Percentiles rank a stretch among this genome's conserved stretches.
These are phyloP conservation scores for Metacarcinus magister DNA, from an alignment of 2,888 invertebrate genomes.

Conservation along the genomic window DNA sequence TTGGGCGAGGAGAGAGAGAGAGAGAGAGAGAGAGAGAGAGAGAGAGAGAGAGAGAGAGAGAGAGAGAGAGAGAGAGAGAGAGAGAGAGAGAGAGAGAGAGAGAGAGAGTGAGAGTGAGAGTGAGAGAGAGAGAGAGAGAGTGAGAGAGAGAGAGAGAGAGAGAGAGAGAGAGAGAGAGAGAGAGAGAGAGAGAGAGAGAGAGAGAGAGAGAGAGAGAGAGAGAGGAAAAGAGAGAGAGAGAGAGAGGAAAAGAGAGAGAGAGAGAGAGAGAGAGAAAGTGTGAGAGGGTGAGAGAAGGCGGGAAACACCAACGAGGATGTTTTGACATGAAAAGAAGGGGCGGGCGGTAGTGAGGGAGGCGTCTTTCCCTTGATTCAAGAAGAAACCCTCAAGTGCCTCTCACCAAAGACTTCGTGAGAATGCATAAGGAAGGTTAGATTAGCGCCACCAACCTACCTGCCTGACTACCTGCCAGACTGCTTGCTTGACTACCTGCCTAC, in stretches of 20 bases:
- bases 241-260: background rate
- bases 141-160: too few relatives aligned
- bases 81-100: too few relatives aligned
- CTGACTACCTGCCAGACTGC: background rate
- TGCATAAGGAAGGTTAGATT: background rate
- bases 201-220: too few relatives aligned
- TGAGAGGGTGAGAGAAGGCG: slow-evolving; percentile 4
- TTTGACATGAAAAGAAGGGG: background rate
- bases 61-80: too few relatives aligned
- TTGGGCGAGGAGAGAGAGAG: background rate
- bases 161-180: too few relatives aligned
- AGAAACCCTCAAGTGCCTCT: background rate
- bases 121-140: background rate
- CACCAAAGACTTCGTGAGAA: background rate
- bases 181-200: too few relatives aligned
- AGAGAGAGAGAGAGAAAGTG: background rate
- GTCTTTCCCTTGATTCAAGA: background rate
- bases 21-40: too few relatives aligned
- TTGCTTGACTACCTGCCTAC: background rate
- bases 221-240: too few relatives aligned
- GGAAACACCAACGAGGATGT: slow-evolving; percentile 43
- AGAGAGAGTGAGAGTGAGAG: background rate
- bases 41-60: too few relatives aligned
- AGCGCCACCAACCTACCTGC: background rate
- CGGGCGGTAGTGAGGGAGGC: background rate